Base-by-base conservation (phyloP, 2,888 invertebrate species). In the Drosophila algonquin region DNA sequence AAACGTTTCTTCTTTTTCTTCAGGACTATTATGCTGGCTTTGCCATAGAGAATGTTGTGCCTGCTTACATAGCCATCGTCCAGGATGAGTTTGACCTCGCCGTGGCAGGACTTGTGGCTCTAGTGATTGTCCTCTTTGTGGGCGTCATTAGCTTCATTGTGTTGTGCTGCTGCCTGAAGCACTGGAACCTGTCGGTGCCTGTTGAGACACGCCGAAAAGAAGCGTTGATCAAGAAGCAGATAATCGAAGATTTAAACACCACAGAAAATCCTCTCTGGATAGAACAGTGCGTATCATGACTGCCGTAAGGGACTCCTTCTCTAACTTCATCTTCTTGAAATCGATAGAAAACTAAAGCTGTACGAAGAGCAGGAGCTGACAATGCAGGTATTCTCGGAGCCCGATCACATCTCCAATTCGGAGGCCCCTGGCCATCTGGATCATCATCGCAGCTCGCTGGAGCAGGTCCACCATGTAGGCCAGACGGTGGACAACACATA, bases 231-330 rank as follows among this genome's bases (percentile, higher is more conserved):
- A 95, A 97, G 63, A 95, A 97, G 73, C 95, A 96, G 74, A 96
- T 97, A 57, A 95, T 97, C 44, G 97, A 97, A 80, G 97, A 97
- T 89, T 92, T 97, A 54, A 97, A 96, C 85, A 97, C 97, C 0
- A 98, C 97, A 0, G 98, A 98, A 92, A 98, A 98, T 93, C 98
- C 97, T 0, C 93, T 98, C 14, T 98, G 97, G 98, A 95, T 97
- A 87, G 98, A 98, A 93, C 97, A 97, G 95, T 95, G 91, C 93
- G 94, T 93, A 7, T 14, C 8, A 3, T 0, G 16, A 6, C 1
- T 6, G 40, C 40, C n/a, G 7, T 16, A 3, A 3, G 5, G 3
- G 2, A 16, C 14, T 12, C 2, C 1, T 8, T 14, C 12, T 14
- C 1, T 47, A 21, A 27, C 18, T 44, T 0, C 1, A 10, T 2